Evolutionary conservation across 2,888 invertebrate species (phyloP).

Genomic region (Melangyna quadrimaculata): DNA sequence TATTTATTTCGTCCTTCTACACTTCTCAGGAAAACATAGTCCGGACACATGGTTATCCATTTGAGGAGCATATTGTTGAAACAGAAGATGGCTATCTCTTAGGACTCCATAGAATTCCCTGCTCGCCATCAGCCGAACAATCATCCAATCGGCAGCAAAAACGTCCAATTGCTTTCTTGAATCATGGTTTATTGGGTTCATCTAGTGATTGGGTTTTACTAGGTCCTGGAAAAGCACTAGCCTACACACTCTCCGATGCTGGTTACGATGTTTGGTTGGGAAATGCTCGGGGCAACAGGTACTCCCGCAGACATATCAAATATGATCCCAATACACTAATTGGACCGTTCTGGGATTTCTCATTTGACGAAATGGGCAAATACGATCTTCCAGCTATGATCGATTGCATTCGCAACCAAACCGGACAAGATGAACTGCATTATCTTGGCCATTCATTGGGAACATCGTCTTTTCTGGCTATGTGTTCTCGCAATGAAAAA

Average conservation of each 20-base stretch:
- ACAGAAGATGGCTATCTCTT: conserved; percentile 4
- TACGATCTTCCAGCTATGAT: conserved; percentile 92
- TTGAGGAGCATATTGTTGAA: not conserved
- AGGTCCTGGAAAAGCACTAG: conserved; percentile 75
- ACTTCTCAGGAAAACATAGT: not conserved
- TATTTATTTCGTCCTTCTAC: not conserved
- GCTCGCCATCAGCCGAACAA: too few species aligned
- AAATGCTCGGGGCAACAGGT: conserved; percentile 77
- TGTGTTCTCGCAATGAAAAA: conserved; percentile 60
- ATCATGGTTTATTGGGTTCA: conserved; percentile 77
- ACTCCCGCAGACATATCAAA: conserved; percentile 75
- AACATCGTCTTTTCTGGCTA: conserved; percentile 75
- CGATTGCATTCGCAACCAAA: conserved; percentile 83
- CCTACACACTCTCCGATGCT: conserved; percentile 75
- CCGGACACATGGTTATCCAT: not conserved
- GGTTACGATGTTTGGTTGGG: conserved; percentile 78
- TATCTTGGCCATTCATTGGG: conserved; percentile 76
- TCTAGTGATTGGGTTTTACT: conserved; percentile 77
- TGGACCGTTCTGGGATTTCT: conserved; percentile 76
- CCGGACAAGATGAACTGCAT: not conserved
- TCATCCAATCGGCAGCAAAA: not conserved
- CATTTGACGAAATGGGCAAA: conserved; percentile 92
- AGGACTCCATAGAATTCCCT: conserved; percentile 77
- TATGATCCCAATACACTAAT: conserved; percentile 72
- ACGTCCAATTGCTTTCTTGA: conserved; percentile 74